phyloP scores from a whole-genome alignment of 2,113 vertebrate genomes.

The Engystomops pustulosus region DNA sequence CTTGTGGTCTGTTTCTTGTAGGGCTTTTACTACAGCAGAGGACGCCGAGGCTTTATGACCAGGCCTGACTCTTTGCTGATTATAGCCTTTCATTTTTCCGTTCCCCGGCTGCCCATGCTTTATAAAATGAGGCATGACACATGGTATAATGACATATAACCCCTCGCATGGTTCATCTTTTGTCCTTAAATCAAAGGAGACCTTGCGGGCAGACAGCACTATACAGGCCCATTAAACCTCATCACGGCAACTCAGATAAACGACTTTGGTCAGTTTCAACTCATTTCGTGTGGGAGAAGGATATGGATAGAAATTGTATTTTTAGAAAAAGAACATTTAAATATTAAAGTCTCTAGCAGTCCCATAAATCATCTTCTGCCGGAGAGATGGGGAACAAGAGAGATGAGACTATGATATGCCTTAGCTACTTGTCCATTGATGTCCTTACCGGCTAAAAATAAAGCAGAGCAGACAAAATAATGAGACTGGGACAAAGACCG shows the following conservation, averaged over 20 bases:
- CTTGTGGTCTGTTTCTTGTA: conserved; percentile 6
- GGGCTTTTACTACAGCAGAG: neutral
- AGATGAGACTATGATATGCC: conserved; percentile 32
- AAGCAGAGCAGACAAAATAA: neutral
- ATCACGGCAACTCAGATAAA: conserved; percentile 51
- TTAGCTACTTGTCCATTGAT: conserved; percentile 31
- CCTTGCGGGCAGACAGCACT: conserved; percentile 42
- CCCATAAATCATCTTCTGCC: conserved; percentile 30
- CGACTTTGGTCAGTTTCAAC: conserved; percentile 52
- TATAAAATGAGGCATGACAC: conserved; percentile 30
- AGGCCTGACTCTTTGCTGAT: neutral
- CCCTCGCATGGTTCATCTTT: conserved; percentile 25
- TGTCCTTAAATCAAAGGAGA: conserved; percentile 49
- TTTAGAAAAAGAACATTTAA: conserved; percentile 54
- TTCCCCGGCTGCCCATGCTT: neutral
- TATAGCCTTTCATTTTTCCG: neutral
- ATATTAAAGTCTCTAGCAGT: conserved; percentile 35
- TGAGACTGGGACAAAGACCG: neutral
- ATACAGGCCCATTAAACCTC: conserved; percentile 42
- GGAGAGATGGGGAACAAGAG: conserved; percentile 15
- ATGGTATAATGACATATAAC: conserved; percentile 47
- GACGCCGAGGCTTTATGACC: neutral
- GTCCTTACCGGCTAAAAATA: conserved; percentile 23
- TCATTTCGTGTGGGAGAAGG: neutral
- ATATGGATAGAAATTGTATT: conserved; percentile 37